Evolutionary conservation across 2,113 vertebrate genomes (phyloP).

Genomic region (Corythoichthys haematopterus): DNA sequence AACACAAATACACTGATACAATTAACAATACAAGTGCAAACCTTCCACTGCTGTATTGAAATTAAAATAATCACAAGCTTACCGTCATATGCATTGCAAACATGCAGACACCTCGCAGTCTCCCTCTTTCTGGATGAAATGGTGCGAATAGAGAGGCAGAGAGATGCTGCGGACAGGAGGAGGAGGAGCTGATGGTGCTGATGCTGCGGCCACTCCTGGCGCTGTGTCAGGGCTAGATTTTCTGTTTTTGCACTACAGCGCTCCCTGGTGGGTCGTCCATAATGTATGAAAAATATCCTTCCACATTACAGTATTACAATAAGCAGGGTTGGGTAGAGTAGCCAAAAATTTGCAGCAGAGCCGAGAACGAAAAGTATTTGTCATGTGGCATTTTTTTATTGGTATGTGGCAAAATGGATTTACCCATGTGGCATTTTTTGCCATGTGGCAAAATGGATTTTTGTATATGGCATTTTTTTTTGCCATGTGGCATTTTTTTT

Average conservation of each 20-base stretch:
- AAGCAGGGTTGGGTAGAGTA: too few species aligned
- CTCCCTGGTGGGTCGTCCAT: slow-evolving; percentile 39
- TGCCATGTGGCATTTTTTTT: too few species aligned
- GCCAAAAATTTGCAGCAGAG: too few species aligned
- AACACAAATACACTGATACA: neutral
- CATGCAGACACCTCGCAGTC: slow-evolving; percentile 20
- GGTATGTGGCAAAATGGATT: too few species aligned
- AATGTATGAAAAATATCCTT: too few species aligned
- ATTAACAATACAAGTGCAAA: neutral
- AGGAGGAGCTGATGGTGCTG: slow-evolving; percentile 53
- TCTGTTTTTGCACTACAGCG: slow-evolving; percentile 14
- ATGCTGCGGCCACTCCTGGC: slow-evolving; percentile 65
- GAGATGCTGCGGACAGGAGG: slow-evolving; percentile 48
- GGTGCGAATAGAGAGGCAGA: slow-evolving; percentile 16
- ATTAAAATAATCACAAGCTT: neutral
- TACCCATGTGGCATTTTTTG: too few species aligned
- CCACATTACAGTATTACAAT: too few species aligned
- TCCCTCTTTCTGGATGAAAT: neutral
- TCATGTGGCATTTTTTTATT: too few species aligned
- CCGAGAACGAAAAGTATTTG: too few species aligned
- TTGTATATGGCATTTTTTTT: too few species aligned
- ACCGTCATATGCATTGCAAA: slow-evolving; percentile 20
- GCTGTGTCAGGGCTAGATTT: neutral
- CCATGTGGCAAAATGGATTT: too few species aligned
- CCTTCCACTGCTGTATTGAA: too few species aligned